phyloP scores from a whole-genome alignment of 2,797 vertebrate species.

The Bradypus variegatus region DNA sequence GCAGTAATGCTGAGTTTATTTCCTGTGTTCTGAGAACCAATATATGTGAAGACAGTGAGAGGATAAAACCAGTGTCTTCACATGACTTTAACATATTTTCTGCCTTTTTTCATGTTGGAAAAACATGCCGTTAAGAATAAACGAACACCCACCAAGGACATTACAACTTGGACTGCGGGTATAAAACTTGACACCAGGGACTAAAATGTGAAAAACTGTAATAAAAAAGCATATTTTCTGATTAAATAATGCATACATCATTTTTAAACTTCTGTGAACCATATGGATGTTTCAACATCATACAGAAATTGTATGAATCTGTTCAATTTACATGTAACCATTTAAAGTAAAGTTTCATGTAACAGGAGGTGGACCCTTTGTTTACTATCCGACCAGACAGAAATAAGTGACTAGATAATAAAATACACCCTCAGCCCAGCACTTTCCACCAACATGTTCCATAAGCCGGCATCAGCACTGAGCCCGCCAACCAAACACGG shows the following conservation, averaged over 20 bases:
- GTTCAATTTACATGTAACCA: not conserved
- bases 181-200: not conserved
- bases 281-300: not conserved
- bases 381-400: not conserved
- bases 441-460: not conserved
- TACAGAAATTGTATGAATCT: not conserved
- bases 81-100: not conserved
- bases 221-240: not conserved
- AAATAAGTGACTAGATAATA: not conserved
- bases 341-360: not conserved
- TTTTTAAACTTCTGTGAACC: not conserved
- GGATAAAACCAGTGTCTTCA: conserved; percentile 1
- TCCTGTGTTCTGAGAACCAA: not conserved
- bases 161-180: not conserved
- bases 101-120: not conserved
- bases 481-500: not conserved
- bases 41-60: not conserved
- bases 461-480: not conserved
- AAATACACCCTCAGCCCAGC: not conserved
- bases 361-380: not conserved
- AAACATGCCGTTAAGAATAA: not conserved
- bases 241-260: not conserved
- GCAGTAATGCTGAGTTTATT: not conserved
- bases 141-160: not conserved
- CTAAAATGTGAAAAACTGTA: not conserved